Percentiles rank a stretch among this genome's conserved stretches.
Evolutionary conservation across 2,888 invertebrate genomes (phyloP).

Genomic region (Parnassius orleans): DNA sequence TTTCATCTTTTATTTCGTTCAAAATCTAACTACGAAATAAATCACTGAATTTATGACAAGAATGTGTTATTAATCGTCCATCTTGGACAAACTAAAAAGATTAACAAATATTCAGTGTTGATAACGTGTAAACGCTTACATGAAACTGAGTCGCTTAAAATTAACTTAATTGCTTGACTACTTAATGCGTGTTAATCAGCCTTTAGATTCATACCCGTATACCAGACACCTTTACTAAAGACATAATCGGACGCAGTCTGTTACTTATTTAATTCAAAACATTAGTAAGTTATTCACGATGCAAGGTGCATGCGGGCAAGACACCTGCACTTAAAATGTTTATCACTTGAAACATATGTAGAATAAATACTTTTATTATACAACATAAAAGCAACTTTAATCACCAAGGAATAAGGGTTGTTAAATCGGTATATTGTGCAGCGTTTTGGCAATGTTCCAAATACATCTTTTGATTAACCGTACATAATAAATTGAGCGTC

Average conservation of each 20-base stretch:
- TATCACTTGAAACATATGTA: slow-evolving; percentile 28
- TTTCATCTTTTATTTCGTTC: no score
- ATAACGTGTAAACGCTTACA: no score
- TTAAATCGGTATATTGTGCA: not conserved
- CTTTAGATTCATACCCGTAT: no score
- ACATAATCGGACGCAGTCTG: slow-evolving; percentile 22
- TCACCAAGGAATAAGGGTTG: not conserved
- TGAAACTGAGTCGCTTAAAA: no score
- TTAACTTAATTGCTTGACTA: no score
- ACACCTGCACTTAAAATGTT: slow-evolving; percentile 43
- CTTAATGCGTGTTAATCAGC: no score
- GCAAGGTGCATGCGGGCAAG: slow-evolving; percentile 48
- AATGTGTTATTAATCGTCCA: no score
- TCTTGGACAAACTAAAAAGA: no score
- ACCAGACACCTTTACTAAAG: slow-evolving; percentile 5
- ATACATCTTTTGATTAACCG: slow-evolving; percentile 15
- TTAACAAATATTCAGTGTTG: no score
- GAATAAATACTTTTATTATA: slow-evolving; percentile 17
- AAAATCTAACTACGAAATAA: no score
- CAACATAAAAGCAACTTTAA: slow-evolving; percentile 6
- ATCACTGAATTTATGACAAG: no score
- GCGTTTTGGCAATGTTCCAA: not conserved
- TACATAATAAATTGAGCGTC: slow-evolving; percentile 12
- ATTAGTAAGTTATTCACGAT: slow-evolving; percentile 41
- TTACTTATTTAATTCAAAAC: slow-evolving; percentile 37